phyloP scores from a whole-genome alignment of 2,113 vertebrate genomes.

The Cryptoleucopteryx plumbea region DNA sequence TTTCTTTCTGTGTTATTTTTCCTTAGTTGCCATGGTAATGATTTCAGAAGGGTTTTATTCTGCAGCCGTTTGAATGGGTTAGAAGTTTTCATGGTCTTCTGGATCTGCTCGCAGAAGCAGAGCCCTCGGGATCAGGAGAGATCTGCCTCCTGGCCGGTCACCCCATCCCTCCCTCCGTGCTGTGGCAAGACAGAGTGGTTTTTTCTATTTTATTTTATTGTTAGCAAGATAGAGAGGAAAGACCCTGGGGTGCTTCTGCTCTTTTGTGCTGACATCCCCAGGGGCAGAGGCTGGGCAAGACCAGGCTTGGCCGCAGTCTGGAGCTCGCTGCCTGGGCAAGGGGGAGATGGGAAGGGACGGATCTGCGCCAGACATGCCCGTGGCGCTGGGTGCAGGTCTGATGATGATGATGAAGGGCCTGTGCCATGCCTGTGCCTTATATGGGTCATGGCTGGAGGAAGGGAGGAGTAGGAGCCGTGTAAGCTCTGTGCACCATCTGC shows the following conservation, averaged over 20 bases:
- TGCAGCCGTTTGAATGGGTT: slow-evolving; percentile 12
- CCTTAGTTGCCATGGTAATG: slow-evolving; percentile 64
- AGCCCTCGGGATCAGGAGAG: not conserved
- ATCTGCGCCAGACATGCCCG: not conserved
- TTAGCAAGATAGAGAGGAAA: not conserved
- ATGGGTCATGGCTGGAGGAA: not conserved
- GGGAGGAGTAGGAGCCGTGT: not conserved
- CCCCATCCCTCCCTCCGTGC: not conserved
- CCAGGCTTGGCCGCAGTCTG: not conserved
- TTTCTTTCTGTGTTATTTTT: slow-evolving; percentile 58
- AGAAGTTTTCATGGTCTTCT: slow-evolving; percentile 28
- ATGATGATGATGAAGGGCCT: not conserved
- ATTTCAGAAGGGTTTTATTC: slow-evolving; percentile 44
- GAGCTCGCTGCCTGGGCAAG: not conserved
- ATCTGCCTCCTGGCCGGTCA: not conserved
- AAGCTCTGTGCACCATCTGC: not conserved
- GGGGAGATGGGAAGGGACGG: not conserved
- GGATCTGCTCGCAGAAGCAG: not conserved
- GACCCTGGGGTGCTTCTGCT: not conserved
- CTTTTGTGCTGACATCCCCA: not conserved
- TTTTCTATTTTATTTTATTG: not conserved
- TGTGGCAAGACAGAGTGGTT: not conserved
- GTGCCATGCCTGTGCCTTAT: not conserved
- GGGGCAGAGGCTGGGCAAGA: not conserved
- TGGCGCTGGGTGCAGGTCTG: accelerated